Evolutionary conservation across 37 sponge, comb jelly and placozoan genomes (phyloP).

Genomic region (Chondrilla cf. caribensis): DNA sequence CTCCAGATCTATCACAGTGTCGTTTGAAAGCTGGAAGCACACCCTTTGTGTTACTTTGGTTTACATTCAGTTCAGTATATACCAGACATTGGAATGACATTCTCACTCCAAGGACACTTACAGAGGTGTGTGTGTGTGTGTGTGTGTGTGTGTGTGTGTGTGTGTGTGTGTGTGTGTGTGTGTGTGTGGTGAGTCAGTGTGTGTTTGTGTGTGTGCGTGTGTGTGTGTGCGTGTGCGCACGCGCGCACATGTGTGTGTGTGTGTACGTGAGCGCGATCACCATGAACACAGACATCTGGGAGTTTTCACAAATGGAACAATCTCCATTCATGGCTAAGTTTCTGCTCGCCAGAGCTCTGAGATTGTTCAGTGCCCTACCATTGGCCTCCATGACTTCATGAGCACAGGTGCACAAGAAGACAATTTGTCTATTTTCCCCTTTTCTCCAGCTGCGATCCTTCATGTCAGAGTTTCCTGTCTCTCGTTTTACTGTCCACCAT

Average conservation of each 20-base stretch:
- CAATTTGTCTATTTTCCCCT: no score
- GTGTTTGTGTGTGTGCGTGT: neutral
- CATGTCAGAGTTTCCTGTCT: neutral
- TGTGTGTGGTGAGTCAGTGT: neutral
- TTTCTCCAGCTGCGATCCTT: neutral
- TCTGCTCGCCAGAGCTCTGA: no score
- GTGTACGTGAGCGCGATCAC: neutral
- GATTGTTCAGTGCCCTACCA: no score
- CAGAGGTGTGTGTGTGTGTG: conserved; percentile 3
- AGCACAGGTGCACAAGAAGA: no score
- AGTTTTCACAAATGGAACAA: no score
- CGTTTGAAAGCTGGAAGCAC: neutral
- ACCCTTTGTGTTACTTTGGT: conserved; percentile 1
- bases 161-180: neutral
- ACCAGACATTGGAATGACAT: neutral
- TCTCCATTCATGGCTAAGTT: no score
- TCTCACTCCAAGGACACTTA: neutral
- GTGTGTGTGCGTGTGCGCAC: neutral
- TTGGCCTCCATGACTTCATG: no score
- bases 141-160: neutral
- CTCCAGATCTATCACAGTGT: neutral
- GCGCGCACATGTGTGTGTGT: conserved; percentile 27
- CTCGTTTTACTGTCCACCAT: neutral
- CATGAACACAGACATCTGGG: neutral
- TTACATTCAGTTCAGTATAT: neutral